Evolutionary conservation across 1,140 invertebrate genomes (phyloP), one percentile per base, ranked within the genome.

Genomic region (Cardiocondyla obscurior): DNA sequence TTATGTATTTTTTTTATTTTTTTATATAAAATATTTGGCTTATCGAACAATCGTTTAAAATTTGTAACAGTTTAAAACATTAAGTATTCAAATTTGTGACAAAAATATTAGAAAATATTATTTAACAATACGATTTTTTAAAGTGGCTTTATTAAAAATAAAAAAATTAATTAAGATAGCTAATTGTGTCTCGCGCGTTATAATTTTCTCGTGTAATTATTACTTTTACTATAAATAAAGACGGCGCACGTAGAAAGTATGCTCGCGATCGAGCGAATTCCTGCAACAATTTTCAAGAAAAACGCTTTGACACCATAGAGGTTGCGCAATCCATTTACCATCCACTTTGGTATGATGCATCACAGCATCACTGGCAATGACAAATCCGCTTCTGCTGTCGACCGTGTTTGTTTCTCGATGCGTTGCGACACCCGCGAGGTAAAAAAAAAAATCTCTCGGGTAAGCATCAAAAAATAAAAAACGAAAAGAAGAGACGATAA

Each of bases 251-350:
- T 28, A 5, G 51, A 10, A 36, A 60, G 5, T 19, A 58, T 73
- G 22, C 22, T 14, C 12, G 64, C 14, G 33, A 42, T 57, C 46
- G 72, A 65, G 72, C 72, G 69, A 79, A 86, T 87, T 87, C 70
- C 53, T 67, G 57, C 81, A 55, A 74, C 73, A 86, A 86, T 86
- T 87, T 86, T 55, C 81, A 73, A 73, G 85, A 86, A 87, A 87
- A 87, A 87, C 65, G 81, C 85, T 86, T 86, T 86, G 84, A 83
- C 81, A 67, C 42, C 44, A 72, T 76, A 51, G 28, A 72, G 81
- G 67, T 28, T 49, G 51, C 39, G 33, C 85, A 86, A 87, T 87
- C 74, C 85, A 82, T 84, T 87, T 86, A 84, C 82, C 82, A 74
- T 84, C 60, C 81, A 84, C 74, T 87, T 81, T 81, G 69, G 67